A percentile compares a stretch with the other conserved stretches of the same genome.
Conservation (phyloP, 2,888 invertebrate species). For the Pimpla rufipes region DNA sequence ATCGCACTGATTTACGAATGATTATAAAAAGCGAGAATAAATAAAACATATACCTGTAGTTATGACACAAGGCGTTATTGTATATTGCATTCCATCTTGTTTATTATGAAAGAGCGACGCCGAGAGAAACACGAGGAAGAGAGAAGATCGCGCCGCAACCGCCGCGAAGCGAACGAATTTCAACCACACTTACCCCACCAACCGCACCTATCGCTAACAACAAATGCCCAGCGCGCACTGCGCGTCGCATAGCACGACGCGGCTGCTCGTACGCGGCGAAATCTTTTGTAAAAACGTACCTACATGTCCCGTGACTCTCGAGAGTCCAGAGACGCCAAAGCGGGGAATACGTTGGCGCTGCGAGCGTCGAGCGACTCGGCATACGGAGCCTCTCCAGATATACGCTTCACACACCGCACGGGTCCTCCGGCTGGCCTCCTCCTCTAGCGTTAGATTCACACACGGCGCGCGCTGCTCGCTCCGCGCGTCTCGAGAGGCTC, state of each 20-base stretch:
- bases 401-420: too few species aligned
- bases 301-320: too few species aligned
- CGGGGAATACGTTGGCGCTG: too few species aligned
- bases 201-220: too few species aligned
- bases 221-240: too few species aligned
- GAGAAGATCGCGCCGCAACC: constrained; percentile 35
- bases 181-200: too few species aligned
- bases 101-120: not conserved
- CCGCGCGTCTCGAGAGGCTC: constrained; percentile 55
- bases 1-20: not conserved
- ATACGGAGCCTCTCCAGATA: too few species aligned
- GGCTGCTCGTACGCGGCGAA: too few species aligned
- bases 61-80: not conserved
- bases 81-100: not conserved
- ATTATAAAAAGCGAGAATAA: not conserved
- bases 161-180: constrained; percentile 44
- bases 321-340: too few species aligned
- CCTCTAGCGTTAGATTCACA: constrained; percentile 22
- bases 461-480: constrained; percentile 38
- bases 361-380: too few species aligned
- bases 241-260: too few species aligned
- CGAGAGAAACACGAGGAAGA: constrained; percentile 67
- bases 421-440: constrained; percentile 46
- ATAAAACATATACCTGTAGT: not conserved
- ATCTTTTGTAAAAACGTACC: too few species aligned